Percentiles rank a stretch among this genome's conserved stretches.
Evolutionary conservation across 2,797 vertebrate species (phyloP).

Genomic region (Lagorchestes hirsutus): DNA sequence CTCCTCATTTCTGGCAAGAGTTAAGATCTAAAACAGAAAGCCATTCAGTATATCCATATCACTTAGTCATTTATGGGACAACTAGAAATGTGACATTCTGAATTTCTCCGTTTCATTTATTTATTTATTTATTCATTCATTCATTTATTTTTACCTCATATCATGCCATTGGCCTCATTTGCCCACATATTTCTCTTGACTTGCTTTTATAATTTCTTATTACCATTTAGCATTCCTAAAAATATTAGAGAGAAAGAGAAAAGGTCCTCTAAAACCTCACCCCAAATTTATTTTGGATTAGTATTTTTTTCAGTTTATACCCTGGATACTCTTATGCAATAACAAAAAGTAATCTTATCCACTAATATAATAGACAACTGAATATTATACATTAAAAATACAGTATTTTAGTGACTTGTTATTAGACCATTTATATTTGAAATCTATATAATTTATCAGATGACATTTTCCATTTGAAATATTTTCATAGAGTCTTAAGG

Average conservation of each 20-base stretch:
- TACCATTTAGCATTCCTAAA: neutral
- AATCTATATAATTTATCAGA: neutral
- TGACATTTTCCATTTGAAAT: neutral
- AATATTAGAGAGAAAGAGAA: neutral
- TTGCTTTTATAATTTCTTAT: constrained; percentile 5
- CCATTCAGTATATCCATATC: constrained; percentile 41
- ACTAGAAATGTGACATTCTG: constrained; percentile 42
- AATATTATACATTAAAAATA: neutral
- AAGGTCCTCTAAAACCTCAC: neutral
- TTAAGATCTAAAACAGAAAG: constrained; percentile 62
- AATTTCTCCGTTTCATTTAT: neutral
- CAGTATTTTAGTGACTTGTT: neutral
- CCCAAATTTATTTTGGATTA: neutral
- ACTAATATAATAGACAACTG: neutral
- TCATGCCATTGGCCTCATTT: neutral
- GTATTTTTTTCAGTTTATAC: neutral
- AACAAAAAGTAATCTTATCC: neutral
- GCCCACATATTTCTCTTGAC: neutral
- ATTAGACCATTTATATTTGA: neutral
- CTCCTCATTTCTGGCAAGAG: constrained; percentile 61
- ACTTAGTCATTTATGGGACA: constrained; percentile 50
- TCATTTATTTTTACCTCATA: neutral
- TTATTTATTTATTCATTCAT: too few relatives aligned
- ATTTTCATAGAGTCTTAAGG: constrained; percentile 12
- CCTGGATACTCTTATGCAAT: neutral